Base-by-base conservation (phyloP, 2,888 invertebrate species). In the Synanthedon formicaeformis region DNA sequence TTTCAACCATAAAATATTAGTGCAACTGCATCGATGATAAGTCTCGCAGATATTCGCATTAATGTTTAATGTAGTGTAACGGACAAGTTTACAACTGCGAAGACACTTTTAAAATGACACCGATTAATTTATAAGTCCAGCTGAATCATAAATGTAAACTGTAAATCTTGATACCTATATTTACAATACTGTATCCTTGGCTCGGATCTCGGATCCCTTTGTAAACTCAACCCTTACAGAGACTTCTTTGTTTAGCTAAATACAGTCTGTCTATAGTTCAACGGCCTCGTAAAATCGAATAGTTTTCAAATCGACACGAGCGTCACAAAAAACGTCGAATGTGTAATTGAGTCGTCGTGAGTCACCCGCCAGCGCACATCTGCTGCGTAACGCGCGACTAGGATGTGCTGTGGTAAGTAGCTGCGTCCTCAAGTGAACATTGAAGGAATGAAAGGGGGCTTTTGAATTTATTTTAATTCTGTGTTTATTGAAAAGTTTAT, bases 341-440 rank as follows among this genome's bases (percentile, higher is more conserved):
- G 75, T 81, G 85, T 85, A 86, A 85, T 86, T 82, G 85, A 86
- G 85, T 79, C 81, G 80, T 84, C 73, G 80, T 85, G 85, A 85
- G 75, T 85, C 84, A 85, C 77, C 67, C 71, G 58, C 61, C 63
- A 60, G 54, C 60, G 71, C 78, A 81, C 86, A 86, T 85, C 86
- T 85, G 86, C 79, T 75, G 66, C 65, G 71, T 67, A 67, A 69
- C 65, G 69, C 69, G 48, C 45, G 63, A 58, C 56, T 57, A 49
- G 63, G 60, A 41, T 13, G 72, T 61, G 0, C 18, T 50, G 55
- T 50, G 65, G 79, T 81, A 80, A 50, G 71, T 60, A 60, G 58
- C 57, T 64, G 66, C 54, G 55, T 34, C 23, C 6, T 10, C 34
- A 1, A 34, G 10, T 34, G 34, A 10, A 10, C 34, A 2, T 34